phyloP scores from a whole-genome alignment of 2,888 invertebrate genomes.

The Rotaria magnacalcarata region DNA sequence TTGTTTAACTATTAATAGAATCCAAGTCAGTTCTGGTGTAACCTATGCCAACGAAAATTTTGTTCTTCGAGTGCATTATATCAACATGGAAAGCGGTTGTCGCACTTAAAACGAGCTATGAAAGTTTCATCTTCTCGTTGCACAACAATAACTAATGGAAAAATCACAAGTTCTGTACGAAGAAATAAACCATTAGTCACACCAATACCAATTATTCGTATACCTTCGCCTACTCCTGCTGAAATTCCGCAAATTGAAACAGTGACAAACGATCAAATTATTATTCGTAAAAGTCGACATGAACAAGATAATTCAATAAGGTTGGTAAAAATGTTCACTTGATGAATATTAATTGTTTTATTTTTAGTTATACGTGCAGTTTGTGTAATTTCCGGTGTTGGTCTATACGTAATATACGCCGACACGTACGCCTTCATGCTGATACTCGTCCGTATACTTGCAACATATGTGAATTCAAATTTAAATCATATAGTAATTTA shows the following conservation, averaged over 20 bases:
- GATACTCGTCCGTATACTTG: conserved; percentile 10
- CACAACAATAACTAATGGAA: conserved; percentile 9
- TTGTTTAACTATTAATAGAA: background rate
- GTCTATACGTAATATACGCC: conserved; percentile 2
- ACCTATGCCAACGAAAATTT: background rate
- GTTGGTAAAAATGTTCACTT: background rate
- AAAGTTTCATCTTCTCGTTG: background rate
- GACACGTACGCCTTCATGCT: conserved; percentile 1
- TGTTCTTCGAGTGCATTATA: background rate
- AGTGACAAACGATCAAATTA: background rate
- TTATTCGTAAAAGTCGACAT: background rate
- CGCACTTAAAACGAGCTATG: conserved; percentile 32
- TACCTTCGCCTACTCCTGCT: background rate
- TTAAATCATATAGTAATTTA: conserved; percentile 34
- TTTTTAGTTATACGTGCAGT: conserved; percentile 6
- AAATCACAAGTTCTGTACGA: background rate
- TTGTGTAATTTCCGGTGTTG: background rate
- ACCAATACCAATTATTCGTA: background rate
- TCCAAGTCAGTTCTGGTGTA: background rate
- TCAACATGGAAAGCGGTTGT: background rate
- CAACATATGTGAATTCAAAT: background rate
- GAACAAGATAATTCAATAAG: background rate
- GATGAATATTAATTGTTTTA: too few species aligned
- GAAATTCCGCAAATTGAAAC: background rate
- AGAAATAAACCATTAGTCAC: background rate